phyloP scores from a whole-genome alignment of 2,888 invertebrate species.

The Piscicola geometra region DNA sequence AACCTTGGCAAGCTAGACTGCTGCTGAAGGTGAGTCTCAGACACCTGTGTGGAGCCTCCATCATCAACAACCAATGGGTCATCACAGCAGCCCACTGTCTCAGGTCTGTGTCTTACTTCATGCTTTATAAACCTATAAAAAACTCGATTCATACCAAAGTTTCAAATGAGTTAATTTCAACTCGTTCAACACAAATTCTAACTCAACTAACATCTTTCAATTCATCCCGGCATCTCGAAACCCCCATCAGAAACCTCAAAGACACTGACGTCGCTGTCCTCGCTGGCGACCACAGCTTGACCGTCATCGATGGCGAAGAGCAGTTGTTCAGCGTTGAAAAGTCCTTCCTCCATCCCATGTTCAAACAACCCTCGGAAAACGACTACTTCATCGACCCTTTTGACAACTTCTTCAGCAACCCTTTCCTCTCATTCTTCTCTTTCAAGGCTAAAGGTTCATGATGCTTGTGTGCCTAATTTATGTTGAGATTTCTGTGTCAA shows the following conservation, averaged over 20 bases:
- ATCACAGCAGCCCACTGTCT: slow-evolving; percentile 54
- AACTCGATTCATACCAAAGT: too few species aligned
- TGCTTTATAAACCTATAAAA: too few species aligned
- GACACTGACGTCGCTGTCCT: neutral
- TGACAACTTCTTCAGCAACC: neutral
- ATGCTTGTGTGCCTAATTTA: too few species aligned
- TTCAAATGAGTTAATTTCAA: neutral
- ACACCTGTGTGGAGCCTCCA: slow-evolving; percentile 52
- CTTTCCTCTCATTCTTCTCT: neutral
- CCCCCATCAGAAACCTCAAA: too few species aligned
- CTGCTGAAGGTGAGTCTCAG: slow-evolving; percentile 34
- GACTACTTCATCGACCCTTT: neutral
- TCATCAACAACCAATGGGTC: slow-evolving; percentile 49
- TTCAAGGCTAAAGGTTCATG: slow-evolving; percentile 58
- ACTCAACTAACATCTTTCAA: neutral
- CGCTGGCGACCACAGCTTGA: slow-evolving; percentile 23
- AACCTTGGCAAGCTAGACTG: slow-evolving; percentile 52
- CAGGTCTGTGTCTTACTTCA: slow-evolving; percentile 46
- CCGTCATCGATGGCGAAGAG: slow-evolving; percentile 2
- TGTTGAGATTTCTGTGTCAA: too few species aligned
- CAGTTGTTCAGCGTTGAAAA: slow-evolving; percentile 21
- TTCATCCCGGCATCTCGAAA: too few species aligned
- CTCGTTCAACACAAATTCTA: neutral
- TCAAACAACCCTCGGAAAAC: neutral
- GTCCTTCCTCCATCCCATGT: slow-evolving; percentile 4